Percentiles rank a stretch among this genome's conserved stretches.
Evolutionary conservation across 2,797 vertebrate genomes (phyloP).

Genomic region (Podargus strigoides): DNA sequence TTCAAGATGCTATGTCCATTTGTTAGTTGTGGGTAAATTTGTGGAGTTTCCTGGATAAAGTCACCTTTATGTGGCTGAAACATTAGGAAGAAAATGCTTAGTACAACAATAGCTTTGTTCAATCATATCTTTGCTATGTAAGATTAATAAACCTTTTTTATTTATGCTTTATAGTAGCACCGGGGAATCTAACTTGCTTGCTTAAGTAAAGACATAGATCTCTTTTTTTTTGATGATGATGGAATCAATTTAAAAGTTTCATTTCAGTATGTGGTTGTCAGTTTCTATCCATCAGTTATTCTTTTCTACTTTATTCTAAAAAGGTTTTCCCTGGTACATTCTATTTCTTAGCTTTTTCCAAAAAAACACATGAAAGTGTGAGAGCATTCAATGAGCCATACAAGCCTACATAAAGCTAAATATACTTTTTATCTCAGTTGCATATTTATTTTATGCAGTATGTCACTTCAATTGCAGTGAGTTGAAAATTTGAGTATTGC

Average conservation of each 20-base stretch:
- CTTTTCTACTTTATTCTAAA: background rate
- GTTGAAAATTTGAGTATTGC: background rate
- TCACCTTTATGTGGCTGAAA: background rate
- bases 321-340: background rate
- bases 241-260: constrained; percentile 14
- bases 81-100: background rate
- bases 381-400: constrained; percentile 27
- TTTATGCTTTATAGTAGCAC: background rate
- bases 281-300: constrained; percentile 47
- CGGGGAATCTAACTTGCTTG: background rate
- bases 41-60: background rate
- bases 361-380: constrained; percentile 21
- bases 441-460: constrained; percentile 10
- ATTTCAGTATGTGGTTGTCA: constrained; percentile 41
- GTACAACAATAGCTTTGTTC: background rate
- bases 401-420: background rate
- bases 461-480: background rate
- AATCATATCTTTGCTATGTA: background rate
- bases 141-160: constrained; percentile 14
- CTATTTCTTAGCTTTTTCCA: constrained; percentile 33
- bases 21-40: background rate
- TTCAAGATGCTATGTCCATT: background rate
- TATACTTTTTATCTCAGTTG: background rate
- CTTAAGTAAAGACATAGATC: background rate
- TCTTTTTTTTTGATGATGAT: background rate